These are phyloP conservation scores for Protosalanx chinensis DNA, from an alignment of 2,797 vertebrate species.

Conservation along the genomic window DNA sequence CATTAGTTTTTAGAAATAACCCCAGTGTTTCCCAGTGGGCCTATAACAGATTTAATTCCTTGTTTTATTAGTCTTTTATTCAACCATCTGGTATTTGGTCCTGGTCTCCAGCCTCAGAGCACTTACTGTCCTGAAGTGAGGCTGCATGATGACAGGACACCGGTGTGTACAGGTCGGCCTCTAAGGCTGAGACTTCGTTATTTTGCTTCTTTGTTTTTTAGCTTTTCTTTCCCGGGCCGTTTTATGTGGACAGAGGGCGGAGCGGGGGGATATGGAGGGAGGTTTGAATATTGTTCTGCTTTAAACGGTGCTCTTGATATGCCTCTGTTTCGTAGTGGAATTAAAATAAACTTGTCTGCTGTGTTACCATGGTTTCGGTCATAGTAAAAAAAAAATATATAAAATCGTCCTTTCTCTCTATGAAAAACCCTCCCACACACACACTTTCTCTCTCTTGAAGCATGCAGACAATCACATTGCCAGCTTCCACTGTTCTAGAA, in stretches of 20 bases:
- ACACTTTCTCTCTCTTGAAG: neutral
- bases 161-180: slow-evolving; percentile 26
- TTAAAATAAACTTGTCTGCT: slow-evolving; percentile 64
- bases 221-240: slow-evolving; percentile 33
- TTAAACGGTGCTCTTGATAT: slow-evolving; percentile 60
- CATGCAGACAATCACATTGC: neutral
- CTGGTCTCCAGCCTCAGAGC: neutral
- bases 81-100: neutral
- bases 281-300: slow-evolving; percentile 50
- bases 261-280: neutral
- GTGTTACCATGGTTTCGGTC: slow-evolving; percentile 45
- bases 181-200: slow-evolving; percentile 28
- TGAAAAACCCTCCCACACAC: neutral
- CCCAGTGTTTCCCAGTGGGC: neutral
- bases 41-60: slow-evolving; percentile 4
- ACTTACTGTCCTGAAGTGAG: slow-evolving; percentile 8
- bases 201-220: slow-evolving; percentile 11
- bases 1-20: too few species aligned
- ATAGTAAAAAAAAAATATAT: too few species aligned
- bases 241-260: slow-evolving; percentile 27
- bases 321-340: slow-evolving; percentile 71
- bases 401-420: neutral
- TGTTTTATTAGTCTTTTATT: neutral
- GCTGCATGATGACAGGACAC: slow-evolving; percentile 19
- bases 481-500: neutral